A percentile compares a stretch with the other conserved stretches of the same genome.
Evolutionary conservation across 2,113 vertebrate genomes (phyloP).

Genomic region (Coptodon bakossiorum): DNA sequence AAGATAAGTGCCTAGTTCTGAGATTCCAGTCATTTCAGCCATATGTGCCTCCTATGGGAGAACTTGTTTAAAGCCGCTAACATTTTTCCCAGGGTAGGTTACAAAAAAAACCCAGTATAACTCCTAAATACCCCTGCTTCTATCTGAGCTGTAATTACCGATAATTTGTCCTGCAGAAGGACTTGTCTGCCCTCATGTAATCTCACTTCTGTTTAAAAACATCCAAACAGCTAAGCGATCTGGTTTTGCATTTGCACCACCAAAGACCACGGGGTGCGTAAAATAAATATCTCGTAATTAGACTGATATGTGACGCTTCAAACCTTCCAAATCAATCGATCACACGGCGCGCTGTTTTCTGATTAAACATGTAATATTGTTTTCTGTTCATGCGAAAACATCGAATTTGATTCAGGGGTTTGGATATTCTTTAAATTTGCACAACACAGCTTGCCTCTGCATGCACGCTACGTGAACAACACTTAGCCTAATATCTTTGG

Average conservation of each 20-base stretch:
- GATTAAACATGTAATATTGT: not conserved
- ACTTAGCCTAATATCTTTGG: constrained; percentile 39
- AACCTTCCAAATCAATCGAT: not conserved
- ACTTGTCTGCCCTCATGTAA: not conserved
- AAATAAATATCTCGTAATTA: not conserved
- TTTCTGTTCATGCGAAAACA: not conserved
- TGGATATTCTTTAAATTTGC: not conserved
- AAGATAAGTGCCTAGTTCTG: not conserved
- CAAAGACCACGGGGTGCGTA: not conserved
- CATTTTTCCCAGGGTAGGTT: not conserved
- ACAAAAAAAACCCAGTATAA: not conserved
- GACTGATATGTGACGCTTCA: not conserved
- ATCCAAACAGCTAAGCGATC: not conserved
- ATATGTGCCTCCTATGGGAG: constrained; percentile 24
- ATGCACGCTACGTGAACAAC: not conserved
- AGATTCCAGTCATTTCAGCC: not conserved
- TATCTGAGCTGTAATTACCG: not conserved
- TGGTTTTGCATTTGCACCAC: not conserved
- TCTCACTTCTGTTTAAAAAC: not conserved
- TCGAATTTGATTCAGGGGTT: not conserved
- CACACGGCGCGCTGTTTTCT: not conserved
- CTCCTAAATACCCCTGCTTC: not conserved
- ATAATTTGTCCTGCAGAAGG: not conserved
- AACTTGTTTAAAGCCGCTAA: not conserved
- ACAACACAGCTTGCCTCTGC: not conserved